A percentile compares a stretch with the other conserved stretches of the same genome.
phyloP scores from a whole-genome alignment of 1,140 invertebrate genomes.

The Leguminivora glycinivorella region DNA sequence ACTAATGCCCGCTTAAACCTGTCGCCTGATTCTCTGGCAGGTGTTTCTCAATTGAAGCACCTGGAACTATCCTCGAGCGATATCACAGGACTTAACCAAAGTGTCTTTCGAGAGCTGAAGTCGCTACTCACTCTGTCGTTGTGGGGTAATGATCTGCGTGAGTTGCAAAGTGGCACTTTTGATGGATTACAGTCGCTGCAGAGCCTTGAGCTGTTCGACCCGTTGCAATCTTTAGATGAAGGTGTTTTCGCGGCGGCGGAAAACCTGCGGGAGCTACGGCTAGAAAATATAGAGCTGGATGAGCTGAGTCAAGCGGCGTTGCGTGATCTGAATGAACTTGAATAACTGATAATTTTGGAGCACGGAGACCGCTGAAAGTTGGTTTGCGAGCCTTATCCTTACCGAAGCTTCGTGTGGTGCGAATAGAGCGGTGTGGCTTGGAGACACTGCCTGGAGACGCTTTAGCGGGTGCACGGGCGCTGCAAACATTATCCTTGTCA shows the following conservation, averaged over 20 bases:
- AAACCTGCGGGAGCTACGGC: background rate
- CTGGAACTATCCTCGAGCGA: background rate
- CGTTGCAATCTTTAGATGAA: background rate
- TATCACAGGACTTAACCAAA: background rate
- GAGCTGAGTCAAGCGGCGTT: background rate
- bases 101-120: background rate
- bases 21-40: background rate
- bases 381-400: background rate
- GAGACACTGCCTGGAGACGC: background rate
- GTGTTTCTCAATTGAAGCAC: background rate
- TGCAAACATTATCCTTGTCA: background rate
- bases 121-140: background rate
- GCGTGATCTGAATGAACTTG: background rate
- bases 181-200: background rate
- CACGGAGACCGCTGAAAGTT: background rate
- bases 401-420: background rate
- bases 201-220: background rate
- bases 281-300: background rate
- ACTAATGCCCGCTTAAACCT: background rate
- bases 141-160: background rate
- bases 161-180: background rate
- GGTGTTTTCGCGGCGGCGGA: background rate
- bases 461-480: background rate
- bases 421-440: background rate
- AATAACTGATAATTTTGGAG: background rate